Evolutionary conservation across 2,797 vertebrate genomes (phyloP).

Genomic region (Chrysocyon brachyurus): DNA sequence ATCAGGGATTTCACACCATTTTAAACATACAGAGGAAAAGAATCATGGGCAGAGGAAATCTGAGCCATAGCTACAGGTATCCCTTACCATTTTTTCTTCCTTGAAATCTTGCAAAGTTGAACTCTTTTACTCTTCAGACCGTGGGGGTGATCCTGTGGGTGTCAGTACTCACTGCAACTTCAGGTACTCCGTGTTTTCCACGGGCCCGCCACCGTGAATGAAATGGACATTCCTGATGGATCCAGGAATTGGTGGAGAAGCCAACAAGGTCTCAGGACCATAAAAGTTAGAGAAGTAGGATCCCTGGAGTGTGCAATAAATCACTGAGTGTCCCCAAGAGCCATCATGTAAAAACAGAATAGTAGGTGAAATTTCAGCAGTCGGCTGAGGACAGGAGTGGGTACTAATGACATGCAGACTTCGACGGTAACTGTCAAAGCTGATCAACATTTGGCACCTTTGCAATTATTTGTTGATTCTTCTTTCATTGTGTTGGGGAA

Average conservation of each 20-base stretch:
- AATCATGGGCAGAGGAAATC: not conserved
- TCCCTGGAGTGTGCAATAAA: not conserved
- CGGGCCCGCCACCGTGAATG: not conserved
- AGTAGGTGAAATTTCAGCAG: not conserved
- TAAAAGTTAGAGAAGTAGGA: not conserved
- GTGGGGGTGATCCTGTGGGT: not conserved
- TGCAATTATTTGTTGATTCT: not conserved
- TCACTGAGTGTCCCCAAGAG: not conserved
- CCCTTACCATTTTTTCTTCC: not conserved
- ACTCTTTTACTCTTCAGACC: not conserved
- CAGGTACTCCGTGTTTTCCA: not conserved
- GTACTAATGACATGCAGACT: not conserved
- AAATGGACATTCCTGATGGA: not conserved
- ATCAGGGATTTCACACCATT: not conserved
- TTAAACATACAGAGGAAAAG: not conserved
- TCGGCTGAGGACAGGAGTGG: not conserved
- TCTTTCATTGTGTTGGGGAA: not conserved
- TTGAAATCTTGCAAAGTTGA: conserved; percentile 30
- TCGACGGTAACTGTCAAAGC: not conserved
- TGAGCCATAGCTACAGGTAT: not conserved
- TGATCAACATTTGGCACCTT: not conserved
- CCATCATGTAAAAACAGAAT: not conserved
- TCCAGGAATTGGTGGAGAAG: not conserved
- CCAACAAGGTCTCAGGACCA: not conserved
- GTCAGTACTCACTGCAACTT: not conserved